phyloP scores from a whole-genome alignment of 2,888 invertebrate species.

The Liodrosophila aerea region DNA sequence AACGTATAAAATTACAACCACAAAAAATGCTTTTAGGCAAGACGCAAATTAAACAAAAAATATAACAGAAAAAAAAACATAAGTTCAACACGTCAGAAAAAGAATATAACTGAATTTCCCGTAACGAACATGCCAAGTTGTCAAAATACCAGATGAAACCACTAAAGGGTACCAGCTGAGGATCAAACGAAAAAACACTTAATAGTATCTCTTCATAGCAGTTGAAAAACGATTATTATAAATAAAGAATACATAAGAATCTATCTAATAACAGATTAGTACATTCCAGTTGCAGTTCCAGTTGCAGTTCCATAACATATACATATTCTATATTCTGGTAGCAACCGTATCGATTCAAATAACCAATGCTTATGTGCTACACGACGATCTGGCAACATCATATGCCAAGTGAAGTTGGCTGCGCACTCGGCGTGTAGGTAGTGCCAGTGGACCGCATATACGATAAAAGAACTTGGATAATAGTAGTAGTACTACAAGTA shows the following conservation, averaged over 20 bases:
- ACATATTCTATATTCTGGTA: no score
- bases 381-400: slow-evolving; percentile 2
- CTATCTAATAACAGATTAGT: no score
- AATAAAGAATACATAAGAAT: no score
- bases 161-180: neutral
- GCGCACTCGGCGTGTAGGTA: no score
- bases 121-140: slow-evolving; percentile 8
- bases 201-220: no score
- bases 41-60: slow-evolving; percentile 26
- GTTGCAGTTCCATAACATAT: slow-evolving; percentile 6
- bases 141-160: neutral
- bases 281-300: no score
- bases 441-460: no score
- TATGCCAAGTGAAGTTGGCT: no score
- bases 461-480: neutral
- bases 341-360: neutral
- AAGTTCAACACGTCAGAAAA: neutral
- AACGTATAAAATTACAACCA: slow-evolving; percentile 15
- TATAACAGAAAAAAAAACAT: neutral
- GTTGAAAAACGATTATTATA: no score
- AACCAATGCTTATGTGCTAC: slow-evolving; percentile 3
- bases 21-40: slow-evolving; percentile 44
- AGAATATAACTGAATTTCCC: slow-evolving; percentile 3
- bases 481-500: neutral
- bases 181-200: neutral